These are phyloP conservation scores for Heliopora coerulea DNA, from an alignment of 92 coral and sea anemone species.

Conservation along the genomic window DNA sequence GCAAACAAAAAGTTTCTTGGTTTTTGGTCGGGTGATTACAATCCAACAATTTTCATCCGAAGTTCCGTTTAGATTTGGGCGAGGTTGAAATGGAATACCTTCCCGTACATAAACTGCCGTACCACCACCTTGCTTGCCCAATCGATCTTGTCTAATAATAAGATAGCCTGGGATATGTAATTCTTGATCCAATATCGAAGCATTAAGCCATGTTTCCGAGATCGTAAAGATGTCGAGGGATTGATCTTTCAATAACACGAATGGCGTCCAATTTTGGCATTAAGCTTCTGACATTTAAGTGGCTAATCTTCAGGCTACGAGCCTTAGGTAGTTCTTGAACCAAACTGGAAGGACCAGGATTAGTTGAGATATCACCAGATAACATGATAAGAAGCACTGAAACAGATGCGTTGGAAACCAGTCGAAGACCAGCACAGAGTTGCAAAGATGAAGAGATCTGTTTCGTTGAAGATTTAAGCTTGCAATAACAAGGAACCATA, in stretches of 20 bases:
- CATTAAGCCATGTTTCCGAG: slow-evolving; percentile 55
- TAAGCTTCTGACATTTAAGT: slow-evolving; percentile 52
- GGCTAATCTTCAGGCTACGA: slow-evolving; percentile 45
- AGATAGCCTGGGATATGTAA: slow-evolving; percentile 36
- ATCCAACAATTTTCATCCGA: slow-evolving; percentile 46
- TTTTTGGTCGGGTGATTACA: slow-evolving; percentile 41
- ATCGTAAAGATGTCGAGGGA: slow-evolving; percentile 50
- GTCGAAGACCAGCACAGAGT: too few species aligned
- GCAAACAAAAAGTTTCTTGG: slow-evolving; percentile 39
- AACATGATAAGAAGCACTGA: not conserved
- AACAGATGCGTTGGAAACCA: too few species aligned
- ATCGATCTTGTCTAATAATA: slow-evolving; percentile 46
- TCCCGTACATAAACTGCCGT: slow-evolving; percentile 40
- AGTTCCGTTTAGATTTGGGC: slow-evolving; percentile 31
- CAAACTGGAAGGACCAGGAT: slow-evolving; percentile 39
- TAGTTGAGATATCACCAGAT: slow-evolving; percentile 32
- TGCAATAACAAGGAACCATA: too few species aligned
- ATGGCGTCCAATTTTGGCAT: slow-evolving; percentile 38
- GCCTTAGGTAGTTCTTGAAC: not conserved
- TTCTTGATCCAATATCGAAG: slow-evolving; percentile 41
- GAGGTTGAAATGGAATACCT: slow-evolving; percentile 37
- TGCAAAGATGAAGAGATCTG: too few species aligned
- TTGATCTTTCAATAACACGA: slow-evolving; percentile 22
- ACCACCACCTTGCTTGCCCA: slow-evolving; percentile 45
- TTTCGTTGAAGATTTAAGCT: too few species aligned